Evolutionary conservation across 30 jellyfish, hydroid and myxozoan species (phyloP), one percentile per base, ranked within the genome.

Genomic region (Pseudorhiza aurosa): DNA sequence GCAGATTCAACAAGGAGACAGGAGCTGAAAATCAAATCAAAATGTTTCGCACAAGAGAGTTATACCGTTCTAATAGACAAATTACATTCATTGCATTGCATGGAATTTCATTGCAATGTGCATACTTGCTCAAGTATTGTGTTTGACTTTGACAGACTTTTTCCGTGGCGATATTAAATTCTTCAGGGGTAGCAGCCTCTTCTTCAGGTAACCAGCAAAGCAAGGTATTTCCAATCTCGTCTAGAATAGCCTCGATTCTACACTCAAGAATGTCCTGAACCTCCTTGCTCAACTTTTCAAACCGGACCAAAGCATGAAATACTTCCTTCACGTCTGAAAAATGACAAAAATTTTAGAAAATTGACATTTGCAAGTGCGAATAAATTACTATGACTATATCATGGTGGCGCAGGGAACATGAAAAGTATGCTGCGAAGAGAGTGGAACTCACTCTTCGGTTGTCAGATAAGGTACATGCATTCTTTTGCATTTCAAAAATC

Each of bases 201-300:
- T 80, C 91, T 4, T 80, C 91, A 11, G 91, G 91, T 59, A 80
- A 60, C 91, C 85, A 72, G 46, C 96, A 87, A 24, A 87, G 92
- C 75, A 75, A 43, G 32, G 88, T 65, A 26, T 50, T 68, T 35
- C 93, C 92, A n/a, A 87, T 87, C 42, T 77, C 88, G 29, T 87
- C 93, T 15, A 87, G 59, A 35, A 74, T 71, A 30, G 93, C 84
- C 58, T 87, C 96, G 58, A 87, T 69, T 15, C 96, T 73, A 46
- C 96, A 87, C 27, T 77, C 92, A 26, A 87, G 85, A 45, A 78
- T 70, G 59, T 87, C 96, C 28, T 59, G 63, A n/a, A 87, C 77
- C 58, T 81, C 93, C 59, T 78, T 87, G 65, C 81, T 77, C 40
- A 87, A 75, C 31, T 62, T 85, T 27, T 87, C 89, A 21, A 87